Base-by-base conservation (phyloP, 2,888 invertebrate species). In the Lamproptera curius region DNA sequence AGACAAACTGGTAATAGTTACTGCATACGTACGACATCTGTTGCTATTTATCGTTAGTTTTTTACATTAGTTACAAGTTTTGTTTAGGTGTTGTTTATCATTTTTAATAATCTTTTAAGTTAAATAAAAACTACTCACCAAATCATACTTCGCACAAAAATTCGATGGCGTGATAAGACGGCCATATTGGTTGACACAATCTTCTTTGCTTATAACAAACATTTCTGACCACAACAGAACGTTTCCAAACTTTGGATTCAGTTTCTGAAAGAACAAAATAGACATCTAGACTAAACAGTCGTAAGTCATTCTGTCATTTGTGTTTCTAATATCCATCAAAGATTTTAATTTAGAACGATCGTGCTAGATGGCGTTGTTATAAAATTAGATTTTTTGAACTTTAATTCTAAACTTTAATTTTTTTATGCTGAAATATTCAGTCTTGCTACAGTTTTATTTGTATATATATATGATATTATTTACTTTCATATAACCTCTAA, bases 111-210 rank as follows among this genome's bases (percentile, higher is more conserved):
- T 23, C 4, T 23, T 6, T 23, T 4, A 23, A 28, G 28, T 28
- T 6, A 8, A 28, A 10, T 28, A 10, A 2, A 2, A 10, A 28
- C 23, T 53, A 67, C 76, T 70, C 53, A 80, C 78, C 1, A 57
- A 33, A 23, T 54, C 43, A 52, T 70, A 79, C 59, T 52, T 65
- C 11, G 63, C 81, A 54, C 84, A 84, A 56, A 63, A 84, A 50
- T 74, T 80, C 1, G 80, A 76, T 0, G 61, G 37, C 1, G 74
- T 73, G 2, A 70, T 57, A 1, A 73, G 46, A n/a, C 49, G 16
- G 5, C 54, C 53, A 47, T 68, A 65, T 13, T 35, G n/a, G 10
- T 50, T 36, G 8, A 33, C 13, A 56, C 83, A 84, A 35, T 69
- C 64, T 0, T 38, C 26, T 44, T 46, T 60, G 5, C 62, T 50